Evolutionary conservation across 2,888 invertebrate species (phyloP).

Genomic region (Drosophila ezoana): DNA sequence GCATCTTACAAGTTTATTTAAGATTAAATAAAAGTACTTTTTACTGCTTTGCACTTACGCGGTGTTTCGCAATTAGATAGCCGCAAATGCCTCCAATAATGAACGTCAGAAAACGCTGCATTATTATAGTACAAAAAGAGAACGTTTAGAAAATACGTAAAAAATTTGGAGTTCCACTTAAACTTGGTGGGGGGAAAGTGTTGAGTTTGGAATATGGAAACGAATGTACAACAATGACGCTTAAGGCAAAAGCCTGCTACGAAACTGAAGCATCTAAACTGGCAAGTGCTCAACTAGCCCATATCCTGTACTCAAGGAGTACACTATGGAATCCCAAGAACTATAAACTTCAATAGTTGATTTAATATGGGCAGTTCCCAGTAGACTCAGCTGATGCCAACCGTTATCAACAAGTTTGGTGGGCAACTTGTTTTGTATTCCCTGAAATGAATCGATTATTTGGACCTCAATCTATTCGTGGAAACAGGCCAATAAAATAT

Average conservation of each 20-base stretch:
- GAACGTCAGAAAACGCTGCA: conserved; percentile 7
- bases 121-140: neutral
- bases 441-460: conserved; percentile 10
- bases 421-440: conserved; percentile 10
- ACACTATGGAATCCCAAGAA: neutral
- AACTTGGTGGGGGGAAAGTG: too few relatives aligned
- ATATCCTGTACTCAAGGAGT: neutral
- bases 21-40: too few relatives aligned
- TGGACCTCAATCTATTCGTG: conserved; percentile 11
- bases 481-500: conserved; percentile 42
- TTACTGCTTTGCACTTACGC: too few relatives aligned
- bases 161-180: neutral
- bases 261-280: too few relatives aligned
- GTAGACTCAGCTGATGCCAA: neutral
- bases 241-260: too few relatives aligned
- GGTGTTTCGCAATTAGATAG: neutral
- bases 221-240: too few relatives aligned
- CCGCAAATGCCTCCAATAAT: conserved; percentile 13
- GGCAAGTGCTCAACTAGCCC: too few relatives aligned
- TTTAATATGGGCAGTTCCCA: conserved; percentile 8
- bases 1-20: neutral
- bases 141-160: neutral
- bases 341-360: neutral
- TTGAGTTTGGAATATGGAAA: too few relatives aligned
- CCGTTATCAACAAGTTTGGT: conserved; percentile 17